Evolutionary conservation across 1,140 invertebrate genomes (phyloP), one percentile per base, ranked within the genome.

Genomic region (Drosophila guanche): DNA sequence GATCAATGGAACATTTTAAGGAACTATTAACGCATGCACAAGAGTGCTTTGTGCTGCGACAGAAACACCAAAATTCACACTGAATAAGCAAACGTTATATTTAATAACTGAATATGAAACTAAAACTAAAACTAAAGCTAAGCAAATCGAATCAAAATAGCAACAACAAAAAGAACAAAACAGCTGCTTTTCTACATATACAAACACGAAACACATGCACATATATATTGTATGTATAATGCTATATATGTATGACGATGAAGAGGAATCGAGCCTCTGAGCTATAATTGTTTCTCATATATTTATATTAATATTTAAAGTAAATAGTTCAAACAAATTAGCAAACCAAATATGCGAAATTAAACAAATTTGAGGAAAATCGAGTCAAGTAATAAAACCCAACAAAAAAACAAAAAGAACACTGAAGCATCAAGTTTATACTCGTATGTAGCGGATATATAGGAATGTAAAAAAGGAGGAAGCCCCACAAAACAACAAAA

Each of bases 311-410:
- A 76, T 65, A 83, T 68, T 57, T 61, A 81, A 85, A 85, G 65
- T 80, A 88, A 86, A 86, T 86, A 86, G 83, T 88, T 86, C 83
- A 86, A 86, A 86, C 77, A 86, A 88, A 88, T 86, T 86, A 86
- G 83, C 78, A 86, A 86, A 86, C 81, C 81, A 86, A 86, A 86
- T 86, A 88, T 53, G 75, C 77, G 76, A 85, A 81, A 80, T 86
- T 86, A 56, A 73, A 66, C 67, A 43, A 55, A 43, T 58, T 57
- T 37, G 33, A 4, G 33, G 73, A 71, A 22, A 46, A 33, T 22
- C 23, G 41, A 71, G 54, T 37, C 23, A 46, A 61, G 55, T 20
- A 47, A 23, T 20, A 47, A 23, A 37, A 37, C 3, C 33, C 29
- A 27, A 61, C 41, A 57, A 56, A 10, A 59, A 45, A 55, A 60